Base-by-base conservation (phyloP, 2,113 vertebrate genomes). In the Calidris pygmaea region DNA sequence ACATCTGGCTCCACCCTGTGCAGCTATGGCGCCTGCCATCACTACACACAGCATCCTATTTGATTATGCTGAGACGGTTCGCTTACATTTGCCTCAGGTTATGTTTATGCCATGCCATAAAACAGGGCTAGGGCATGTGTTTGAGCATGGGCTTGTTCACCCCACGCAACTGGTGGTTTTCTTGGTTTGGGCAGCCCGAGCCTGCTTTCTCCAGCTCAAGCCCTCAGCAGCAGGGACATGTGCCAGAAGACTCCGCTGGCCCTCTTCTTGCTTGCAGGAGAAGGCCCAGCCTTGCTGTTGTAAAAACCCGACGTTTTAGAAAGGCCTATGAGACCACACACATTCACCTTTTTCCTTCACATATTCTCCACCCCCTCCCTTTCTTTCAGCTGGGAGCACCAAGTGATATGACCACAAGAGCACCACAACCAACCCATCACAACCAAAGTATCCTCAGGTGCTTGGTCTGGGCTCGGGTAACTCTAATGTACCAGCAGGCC, bases 151-250 rank as follows among this genome's bases (percentile, higher is more conserved):
- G 20, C 3, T 32, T 58, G 19, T 10, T 15, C 22, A 37, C 9
- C 14, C 20, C 35, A 22, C 1, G 12, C 18, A 41, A 47, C n/a
- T 0, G 0, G 3, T 35, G 34, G 1, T 15, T 71, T 59, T n/a
- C 48, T 41, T 3, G 1, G 17, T 55, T 27, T 24, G 66, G 18
- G 9, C 41, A 85, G 29, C 7, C 45, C 12, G 3, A 60, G 63
- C 12, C 30, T 56, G 22, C 35, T 81, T 22, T 32, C 23, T 74
- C 34, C 72, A 59, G 43, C 24, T 13, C 1, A 2, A 92, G 10
- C 8, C 23, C 72, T 22, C 3, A 8, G 48, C 35, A 77, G 68
- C 12, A 34, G 0, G 1, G 12, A 7, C 24, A 8, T 0, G 23
- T 80, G 18, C 53, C 45, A 16, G 22, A 56, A 27, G 12, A 81